Evolutionary conservation across 2,797 vertebrate species (phyloP).

Genomic region (Acridotheres tristis): DNA sequence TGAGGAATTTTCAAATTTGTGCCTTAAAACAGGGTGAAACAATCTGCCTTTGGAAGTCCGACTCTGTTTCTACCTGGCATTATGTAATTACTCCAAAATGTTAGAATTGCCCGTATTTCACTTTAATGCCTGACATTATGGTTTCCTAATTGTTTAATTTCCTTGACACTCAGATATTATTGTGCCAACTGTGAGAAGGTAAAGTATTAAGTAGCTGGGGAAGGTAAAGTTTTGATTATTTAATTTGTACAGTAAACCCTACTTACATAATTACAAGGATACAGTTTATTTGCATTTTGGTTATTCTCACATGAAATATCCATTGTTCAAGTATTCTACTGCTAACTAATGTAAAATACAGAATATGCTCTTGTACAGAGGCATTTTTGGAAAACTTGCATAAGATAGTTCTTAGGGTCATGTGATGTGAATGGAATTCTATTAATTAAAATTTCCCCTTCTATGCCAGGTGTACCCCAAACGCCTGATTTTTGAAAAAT

Average conservation of each 20-base stretch:
- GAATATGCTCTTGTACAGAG: background rate
- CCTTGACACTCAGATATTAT: background rate
- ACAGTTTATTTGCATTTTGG: background rate
- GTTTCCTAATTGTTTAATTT: background rate
- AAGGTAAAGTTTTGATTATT: background rate
- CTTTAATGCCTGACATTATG: background rate
- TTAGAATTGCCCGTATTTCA: background rate
- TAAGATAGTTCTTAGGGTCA: background rate
- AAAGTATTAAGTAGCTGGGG: background rate
- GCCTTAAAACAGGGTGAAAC: background rate
- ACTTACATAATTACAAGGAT: background rate
- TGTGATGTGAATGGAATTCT: background rate
- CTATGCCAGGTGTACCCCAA: background rate
- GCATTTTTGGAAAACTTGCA: background rate
- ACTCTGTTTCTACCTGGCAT: background rate
- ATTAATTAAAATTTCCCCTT: background rate
- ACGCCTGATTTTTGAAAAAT: background rate
- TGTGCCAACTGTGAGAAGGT: background rate
- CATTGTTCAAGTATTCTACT: background rate
- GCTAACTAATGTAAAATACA: background rate
- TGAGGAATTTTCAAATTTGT: background rate
- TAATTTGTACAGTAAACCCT: background rate
- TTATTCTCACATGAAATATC: background rate
- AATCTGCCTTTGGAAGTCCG: background rate
- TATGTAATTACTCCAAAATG: background rate